Base-by-base conservation (phyloP, 2,113 vertebrate genomes). In the Lucifuga dentata region DNA sequence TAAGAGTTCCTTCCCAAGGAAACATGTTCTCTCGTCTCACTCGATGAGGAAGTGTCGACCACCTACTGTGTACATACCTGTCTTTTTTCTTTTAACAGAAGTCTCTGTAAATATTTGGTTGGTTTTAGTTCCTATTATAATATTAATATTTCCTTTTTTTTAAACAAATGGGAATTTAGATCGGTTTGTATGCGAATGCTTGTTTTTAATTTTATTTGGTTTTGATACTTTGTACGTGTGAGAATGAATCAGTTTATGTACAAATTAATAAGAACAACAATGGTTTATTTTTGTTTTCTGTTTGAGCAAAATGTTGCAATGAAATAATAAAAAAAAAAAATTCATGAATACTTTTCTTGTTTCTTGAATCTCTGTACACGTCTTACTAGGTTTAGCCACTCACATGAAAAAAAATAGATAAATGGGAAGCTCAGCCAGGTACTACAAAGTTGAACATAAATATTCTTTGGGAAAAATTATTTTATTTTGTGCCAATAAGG, bases 111-210 rank as follows among this genome's bases (percentile, higher is more conserved):
- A 89, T 91, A 88, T 78, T 56, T 80, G 20, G 82, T 55, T 82
- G 65, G 49, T 80, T 85, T 75, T 66, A 72, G 70, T 84, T 76
- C 38, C 41, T 85, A 46, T 78, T 73, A 44, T 83, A 68, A 82
- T 84, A 80, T 69, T 85, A 80, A 72, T 91, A 84, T 86, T 89
- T 81, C 56, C 72, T 62, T 58, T 36, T 6, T 53, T 24, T 73
- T 71, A 65, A 88, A 88, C 72, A 88, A 89, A 90, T 79, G 80
- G 88, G 90, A 77, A 70, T 81, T 84, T 84, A 82, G 80, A 86
- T 88, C 60, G 36, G 79, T 80, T 51, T n/a, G 55, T 63, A 48
- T 35, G 52, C 72, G 64, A 77, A 73, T 57, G 55, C 20, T 51
- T 66, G 74, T 86, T 80, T 86, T 80, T 62, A 75, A 85, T 83